phyloP scores from a whole-genome alignment of 2,888 invertebrate genomes.

The Allygus modestus region DNA sequence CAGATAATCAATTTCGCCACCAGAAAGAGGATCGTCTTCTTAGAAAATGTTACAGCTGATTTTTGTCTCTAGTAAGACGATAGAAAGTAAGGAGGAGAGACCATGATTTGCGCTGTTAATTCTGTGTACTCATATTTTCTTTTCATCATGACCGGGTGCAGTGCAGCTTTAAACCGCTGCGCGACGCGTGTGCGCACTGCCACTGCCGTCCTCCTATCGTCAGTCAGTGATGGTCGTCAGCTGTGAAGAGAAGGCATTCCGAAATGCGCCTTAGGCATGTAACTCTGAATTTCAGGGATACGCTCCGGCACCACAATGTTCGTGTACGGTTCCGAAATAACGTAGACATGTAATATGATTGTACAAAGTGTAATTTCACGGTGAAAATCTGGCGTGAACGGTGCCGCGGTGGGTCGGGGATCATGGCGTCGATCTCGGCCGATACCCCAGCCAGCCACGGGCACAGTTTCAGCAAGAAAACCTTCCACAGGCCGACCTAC shows the following conservation, averaged over 20 bases:
- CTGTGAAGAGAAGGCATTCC: slow-evolving; percentile 71
- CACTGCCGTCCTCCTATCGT: slow-evolving; percentile 40
- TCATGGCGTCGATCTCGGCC: slow-evolving; percentile 76
- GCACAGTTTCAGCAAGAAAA: slow-evolving; percentile 99
- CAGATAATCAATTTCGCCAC: background rate
- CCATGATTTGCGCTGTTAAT: slow-evolving; percentile 43
- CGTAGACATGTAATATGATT: slow-evolving; percentile 78
- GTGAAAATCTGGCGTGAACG: slow-evolving; percentile 81
- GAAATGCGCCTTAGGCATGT: slow-evolving; percentile 74
- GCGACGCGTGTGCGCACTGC: slow-evolving; percentile 67
- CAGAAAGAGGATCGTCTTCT: background rate
- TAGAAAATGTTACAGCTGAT: slow-evolving; percentile 9
- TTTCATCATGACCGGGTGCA: slow-evolving; percentile 66
- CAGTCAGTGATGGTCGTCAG: slow-evolving; percentile 72
- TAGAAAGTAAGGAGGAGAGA: slow-evolving; percentile 34
- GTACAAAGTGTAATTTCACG: slow-evolving; percentile 77
- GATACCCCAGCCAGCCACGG: slow-evolving; percentile 79
- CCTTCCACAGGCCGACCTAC: slow-evolving; percentile 99
- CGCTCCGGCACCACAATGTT: slow-evolving; percentile 76
- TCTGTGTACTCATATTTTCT: slow-evolving; percentile 46
- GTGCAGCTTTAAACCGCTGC: slow-evolving; percentile 68
- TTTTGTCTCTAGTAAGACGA: background rate
- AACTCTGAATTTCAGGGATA: slow-evolving; percentile 70
- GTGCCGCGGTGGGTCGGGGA: slow-evolving; percentile 78
- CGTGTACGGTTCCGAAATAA: slow-evolving; percentile 80